Evolutionary conservation across 35 echinoderm and acorn worm genomes (phyloP), one percentile per base, ranked within the genome.

Genomic region (Amphiura filiformis): DNA sequence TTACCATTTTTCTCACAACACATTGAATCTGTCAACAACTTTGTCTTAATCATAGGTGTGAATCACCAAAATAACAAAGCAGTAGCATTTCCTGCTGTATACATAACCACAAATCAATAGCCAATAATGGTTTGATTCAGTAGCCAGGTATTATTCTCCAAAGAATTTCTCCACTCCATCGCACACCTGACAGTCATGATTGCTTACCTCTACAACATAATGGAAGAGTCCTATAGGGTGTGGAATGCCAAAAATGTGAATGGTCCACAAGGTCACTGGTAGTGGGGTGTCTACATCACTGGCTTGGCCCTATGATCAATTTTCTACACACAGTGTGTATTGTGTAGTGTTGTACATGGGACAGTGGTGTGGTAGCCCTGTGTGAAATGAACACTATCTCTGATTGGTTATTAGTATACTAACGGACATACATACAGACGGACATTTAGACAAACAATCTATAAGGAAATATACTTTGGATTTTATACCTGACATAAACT

Each of bases 161-260:
- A n/a, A n/a, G n/a, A n/a, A n/a, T n/a, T n/a, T n/a, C n/a, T n/a
- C n/a, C n/a, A n/a, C n/a, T n/a, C 17, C 41, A 47, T 47, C 17
- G 41, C 41, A 47, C 41, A 47, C 17, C 41, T 47, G 41, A 47
- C 41, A 47, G 17, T 47, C 41, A 17, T 17, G 41, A 47, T 9
- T 28, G 40, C n/a, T 87, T 39, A 15, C 57, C 75, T 87, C 85
- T 56, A 36, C 85, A 31, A 78, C 40, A 42, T 28, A 87, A 87
- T 87, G 85, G 85, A 87, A 76, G 39, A 36, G 85, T 87, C 85
- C 39, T 78, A 42, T 23, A 77, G 65, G 76, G 37, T 78, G 35
- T 52, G 85, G 85, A 86, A 87, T 87, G 65, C 36, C 0, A 87
- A 87, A 76, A 87, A 87, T 87, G 85, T 37, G 38, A 76, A 36